Percentiles rank a stretch among this genome's conserved stretches.
Conservation (phyloP, 2,113 vertebrate genomes). For the Sinocyclocheilus maitianheensis region DNA sequence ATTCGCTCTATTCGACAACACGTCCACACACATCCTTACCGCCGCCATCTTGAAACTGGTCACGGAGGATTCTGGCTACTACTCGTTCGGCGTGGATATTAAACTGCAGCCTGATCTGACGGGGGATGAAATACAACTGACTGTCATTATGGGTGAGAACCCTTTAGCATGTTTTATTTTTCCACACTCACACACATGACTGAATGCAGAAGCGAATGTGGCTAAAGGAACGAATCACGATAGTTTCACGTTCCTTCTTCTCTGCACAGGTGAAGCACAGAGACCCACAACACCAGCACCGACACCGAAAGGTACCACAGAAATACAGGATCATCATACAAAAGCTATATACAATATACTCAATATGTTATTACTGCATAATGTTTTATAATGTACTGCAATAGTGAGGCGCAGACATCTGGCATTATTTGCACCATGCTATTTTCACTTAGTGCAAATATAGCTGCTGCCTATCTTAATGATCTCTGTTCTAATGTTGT, state of each 20-base stretch:
- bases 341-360: not conserved
- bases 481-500: not conserved
- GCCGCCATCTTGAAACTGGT: conserved; percentile 56
- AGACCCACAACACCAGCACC: not conserved
- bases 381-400: too few species aligned
- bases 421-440: too few species aligned
- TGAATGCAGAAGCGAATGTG: not conserved
- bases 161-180: not conserved
- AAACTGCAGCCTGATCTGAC: conserved; percentile 28
- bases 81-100: conserved; percentile 61
- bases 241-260: not conserved
- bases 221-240: not conserved
- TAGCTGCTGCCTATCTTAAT: not conserved
- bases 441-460: not conserved
- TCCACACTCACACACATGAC: too few species aligned
- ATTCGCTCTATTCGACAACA: conserved; percentile 45
- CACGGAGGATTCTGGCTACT: conserved; percentile 52
- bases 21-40: not conserved
- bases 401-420: too few species aligned
- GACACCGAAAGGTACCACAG: not conserved
- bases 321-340: not conserved
- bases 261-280: not conserved
- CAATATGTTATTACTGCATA: too few species aligned
- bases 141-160: conserved; percentile 59
- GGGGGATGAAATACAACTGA: conserved; percentile 36